Base-by-base conservation (phyloP, 2,797 vertebrate species). In the Lepilemur ruficaudatus region DNA sequence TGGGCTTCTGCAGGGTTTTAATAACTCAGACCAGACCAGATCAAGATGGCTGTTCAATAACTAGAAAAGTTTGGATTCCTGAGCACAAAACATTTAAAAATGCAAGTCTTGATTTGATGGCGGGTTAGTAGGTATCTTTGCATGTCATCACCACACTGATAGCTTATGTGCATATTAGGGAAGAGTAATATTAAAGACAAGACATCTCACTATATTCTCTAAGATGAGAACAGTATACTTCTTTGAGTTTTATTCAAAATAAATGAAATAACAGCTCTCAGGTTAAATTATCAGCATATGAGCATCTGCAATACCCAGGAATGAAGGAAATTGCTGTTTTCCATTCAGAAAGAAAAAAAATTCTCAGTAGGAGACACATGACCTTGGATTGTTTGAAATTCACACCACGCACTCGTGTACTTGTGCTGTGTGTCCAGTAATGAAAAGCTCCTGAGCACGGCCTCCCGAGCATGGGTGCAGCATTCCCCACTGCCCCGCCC, bases 241-340 rank as follows among this genome's bases (percentile, higher is more conserved):
- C 85, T 81, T 73, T 75, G 81, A 78, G 48, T 89, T 93, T 96
- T 55, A 95, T 75, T 94, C 89, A 81, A 93, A 96, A 72, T 69
- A 78, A 95, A 95, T 69, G 41, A 92, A 97, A 83, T 48, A 72
- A 72, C 1, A 43, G 76, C 46, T 67, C 55, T 86, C 20, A 7
- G 30, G 57, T 85, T 91, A 89, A 86, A 75, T 94, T 82, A 97
- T 96, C 96, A 91, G 93, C 43, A 79, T 57, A 48, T 43, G 91
- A 89, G 93, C 88, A 83, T 70, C 93, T 94, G 38, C 32, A 95
- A 79, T 86, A 52, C 32, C 69, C 55, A 91, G 93, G 73, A 86
- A 94, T 89, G 55, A 96, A 96, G 86, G 95, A 93, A 96, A 97
- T 55, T 88, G 89, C 72, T 95, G 18, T 91, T 96, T 94, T 97